phyloP scores from a whole-genome alignment of 2,113 vertebrate genomes.

The Conger conger region DNA sequence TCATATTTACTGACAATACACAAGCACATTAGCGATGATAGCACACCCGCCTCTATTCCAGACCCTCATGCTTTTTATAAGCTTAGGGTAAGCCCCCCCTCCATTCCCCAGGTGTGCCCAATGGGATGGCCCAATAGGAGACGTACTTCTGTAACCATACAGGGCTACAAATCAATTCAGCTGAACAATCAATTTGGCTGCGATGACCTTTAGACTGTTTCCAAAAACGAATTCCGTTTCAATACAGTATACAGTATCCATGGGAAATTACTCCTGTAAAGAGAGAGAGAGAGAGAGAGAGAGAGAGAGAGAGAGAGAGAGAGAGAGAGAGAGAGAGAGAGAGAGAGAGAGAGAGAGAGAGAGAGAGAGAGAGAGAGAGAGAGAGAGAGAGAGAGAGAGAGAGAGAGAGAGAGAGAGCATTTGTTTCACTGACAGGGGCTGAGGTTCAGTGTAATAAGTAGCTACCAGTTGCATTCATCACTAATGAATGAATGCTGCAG shows the following conservation, averaged over 20 bases:
- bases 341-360: background rate
- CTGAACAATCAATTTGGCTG: background rate
- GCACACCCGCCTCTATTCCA: background rate
- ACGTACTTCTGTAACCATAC: background rate
- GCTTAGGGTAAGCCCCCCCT: background rate
- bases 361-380: background rate
- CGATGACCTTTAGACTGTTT: constrained; percentile 11
- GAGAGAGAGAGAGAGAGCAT: background rate
- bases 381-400: background rate
- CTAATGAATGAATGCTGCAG: no score
- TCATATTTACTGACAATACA: background rate
- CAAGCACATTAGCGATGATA: background rate
- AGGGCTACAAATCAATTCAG: background rate
- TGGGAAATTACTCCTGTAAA: background rate
- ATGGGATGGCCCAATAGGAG: background rate
- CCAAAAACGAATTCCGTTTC: background rate
- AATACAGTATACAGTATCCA: constrained; percentile 21
- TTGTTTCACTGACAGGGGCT: background rate
- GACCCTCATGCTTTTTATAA: background rate
- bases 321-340: no score
- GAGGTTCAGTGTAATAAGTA: no score
- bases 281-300: constrained; percentile 9
- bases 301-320: background rate
- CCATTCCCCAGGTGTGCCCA: background rate
- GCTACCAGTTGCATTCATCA: no score